Evolutionary conservation across 2,888 invertebrate genomes (phyloP), one percentile per base, ranked within the genome.

Genomic region (Agrotis clavis): DNA sequence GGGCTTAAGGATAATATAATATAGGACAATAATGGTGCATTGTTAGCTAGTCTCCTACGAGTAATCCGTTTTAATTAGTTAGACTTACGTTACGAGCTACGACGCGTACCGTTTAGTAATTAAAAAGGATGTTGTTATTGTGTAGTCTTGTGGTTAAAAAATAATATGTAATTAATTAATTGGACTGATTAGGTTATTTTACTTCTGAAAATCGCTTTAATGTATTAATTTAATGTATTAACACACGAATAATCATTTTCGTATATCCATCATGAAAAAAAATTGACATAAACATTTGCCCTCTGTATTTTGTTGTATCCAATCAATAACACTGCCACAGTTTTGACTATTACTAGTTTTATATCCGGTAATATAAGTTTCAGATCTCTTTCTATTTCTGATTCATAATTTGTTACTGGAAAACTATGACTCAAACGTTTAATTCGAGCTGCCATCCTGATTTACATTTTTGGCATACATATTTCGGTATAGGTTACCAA

Each of bases 11-110:
- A 84, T 76, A 80, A 63, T 74, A 79, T 84, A 78, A 82, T 72
- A 75, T 77, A 81, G 85, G 61, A 69, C 72, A 75, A 79, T 79
- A 84, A 81, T 75, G 78, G 71, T 78, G 81, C 79, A 74, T 82
- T 84, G 83, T 79, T 79, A 71, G 67, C 77, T 72, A 70, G 72
- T 75, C 67, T 77, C 66, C 61, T 72, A 74, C 73, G 67, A 83
- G 74, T 76, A 78, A 84, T 78, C 63, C 60, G 70, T 71, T 82
- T 78, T 80, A 71, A 78, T 82, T 75, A 66, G 70, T 74, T 66
- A 57, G 47, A 72, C 67, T 68, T 59, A 63, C 65, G 67, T 50
- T 64, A 67, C 25, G 35, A 65, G 67, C 60, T 67, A n/a, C 51
- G 50, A 71, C 51, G 61, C 64, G 67, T 70, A 62, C 50, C 35